Conservation (phyloP, 2,888 invertebrate species). For the Adineta ricciae region DNA sequence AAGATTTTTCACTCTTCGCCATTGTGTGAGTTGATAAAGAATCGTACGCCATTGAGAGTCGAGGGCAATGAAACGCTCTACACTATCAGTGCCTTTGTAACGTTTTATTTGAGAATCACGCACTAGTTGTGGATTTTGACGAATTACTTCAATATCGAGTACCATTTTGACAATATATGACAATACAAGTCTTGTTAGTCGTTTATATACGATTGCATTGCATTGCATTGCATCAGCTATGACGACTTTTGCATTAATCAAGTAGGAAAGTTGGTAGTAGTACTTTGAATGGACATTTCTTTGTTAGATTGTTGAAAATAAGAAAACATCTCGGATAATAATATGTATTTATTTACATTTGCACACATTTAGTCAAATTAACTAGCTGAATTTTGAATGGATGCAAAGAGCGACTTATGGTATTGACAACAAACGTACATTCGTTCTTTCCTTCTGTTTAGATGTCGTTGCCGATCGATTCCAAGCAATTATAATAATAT, state of each 20-base stretch:
- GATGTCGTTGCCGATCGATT: background rate
- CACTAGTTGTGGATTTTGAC: constrained; percentile 79
- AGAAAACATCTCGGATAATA: too few species aligned
- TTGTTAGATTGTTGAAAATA: background rate
- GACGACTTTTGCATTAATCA: background rate
- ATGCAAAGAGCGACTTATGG: background rate
- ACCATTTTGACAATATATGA: constrained; percentile 62
- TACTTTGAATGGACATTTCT: background rate
- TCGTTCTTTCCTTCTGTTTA: background rate
- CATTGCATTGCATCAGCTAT: background rate
- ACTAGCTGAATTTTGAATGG: background rate
- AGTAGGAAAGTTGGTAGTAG: background rate
- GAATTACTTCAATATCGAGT: constrained; percentile 86
- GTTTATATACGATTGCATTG: background rate
- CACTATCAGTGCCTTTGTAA: constrained; percentile 79
- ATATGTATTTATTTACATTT: background rate
- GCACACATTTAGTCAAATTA: background rate
- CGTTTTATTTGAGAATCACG: constrained; percentile 81
- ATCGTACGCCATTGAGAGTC: constrained; percentile 78
- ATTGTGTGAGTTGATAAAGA: constrained; percentile 79
- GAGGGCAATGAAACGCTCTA: constrained; percentile 72
- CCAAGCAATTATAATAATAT: background rate
- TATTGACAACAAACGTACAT: background rate
- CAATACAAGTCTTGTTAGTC: background rate
- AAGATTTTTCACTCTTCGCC: constrained; percentile 86